Evolutionary conservation across 2,888 invertebrate genomes (phyloP).

Genomic region (Cheiracanthium punctorium): DNA sequence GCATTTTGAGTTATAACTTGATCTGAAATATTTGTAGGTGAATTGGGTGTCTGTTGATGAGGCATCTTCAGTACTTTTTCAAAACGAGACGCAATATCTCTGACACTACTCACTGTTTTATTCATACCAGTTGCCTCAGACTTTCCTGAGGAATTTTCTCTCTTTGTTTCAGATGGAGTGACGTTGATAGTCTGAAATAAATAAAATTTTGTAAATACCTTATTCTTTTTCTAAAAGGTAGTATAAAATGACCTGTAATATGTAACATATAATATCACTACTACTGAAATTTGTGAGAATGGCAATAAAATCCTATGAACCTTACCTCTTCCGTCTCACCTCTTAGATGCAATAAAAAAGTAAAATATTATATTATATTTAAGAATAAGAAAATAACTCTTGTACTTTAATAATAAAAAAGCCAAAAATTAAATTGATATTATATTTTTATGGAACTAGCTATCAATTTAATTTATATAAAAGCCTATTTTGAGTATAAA

Average conservation of each 20-base stretch:
- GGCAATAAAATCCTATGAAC: not conserved
- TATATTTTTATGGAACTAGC: no score
- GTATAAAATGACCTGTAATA: not conserved
- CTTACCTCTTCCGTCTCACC: not conserved
- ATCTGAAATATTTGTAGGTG: slow-evolving; percentile 49
- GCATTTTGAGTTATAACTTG: slow-evolving; percentile 2
- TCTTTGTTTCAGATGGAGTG: slow-evolving; percentile 46
- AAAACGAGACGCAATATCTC: slow-evolving; percentile 88
- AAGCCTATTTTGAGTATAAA: no score
- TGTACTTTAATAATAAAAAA: no score
- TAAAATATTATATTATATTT: no score
- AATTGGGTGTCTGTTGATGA: slow-evolving; percentile 18
- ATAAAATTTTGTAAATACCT: not conserved
- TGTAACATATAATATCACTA: not conserved
- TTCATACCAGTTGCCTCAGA: not conserved
- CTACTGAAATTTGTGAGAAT: not conserved
- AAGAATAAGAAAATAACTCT: no score
- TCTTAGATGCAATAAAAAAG: slow-evolving; percentile 4
- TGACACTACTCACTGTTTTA: slow-evolving; percentile 78
- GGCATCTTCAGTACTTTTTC: slow-evolving; percentile 78
- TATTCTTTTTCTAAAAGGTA: not conserved
- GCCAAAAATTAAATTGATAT: no score
- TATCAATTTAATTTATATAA: no score
- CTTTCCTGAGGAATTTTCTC: slow-evolving; percentile 33
- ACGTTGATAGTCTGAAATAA: slow-evolving; percentile 46